Evolutionary conservation across 2,888 invertebrate genomes (phyloP), one percentile per base, ranked within the genome.

Genomic region (Dermolepida albohirtum): DNA sequence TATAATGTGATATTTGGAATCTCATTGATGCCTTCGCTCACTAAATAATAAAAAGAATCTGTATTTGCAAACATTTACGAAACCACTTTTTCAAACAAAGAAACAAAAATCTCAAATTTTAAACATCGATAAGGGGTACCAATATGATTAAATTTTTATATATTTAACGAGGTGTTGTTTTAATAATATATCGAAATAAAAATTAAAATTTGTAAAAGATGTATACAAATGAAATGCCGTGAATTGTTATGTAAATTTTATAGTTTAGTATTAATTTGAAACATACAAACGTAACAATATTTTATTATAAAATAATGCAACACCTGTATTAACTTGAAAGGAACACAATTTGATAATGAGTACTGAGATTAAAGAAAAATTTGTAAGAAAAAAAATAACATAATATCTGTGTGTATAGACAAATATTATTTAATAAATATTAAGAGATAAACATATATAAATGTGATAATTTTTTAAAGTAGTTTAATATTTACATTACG

Each of bases 381-480:
- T 59, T 14, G 5, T 10, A 16, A 29, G 4, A 47, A 22, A 6
- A 62, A 47, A 34, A 43, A 40, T 11, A 41, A 41, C n/a, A 27
- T 57, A 43, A 59, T 59, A 44, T 43, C 59, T 59, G 27, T 29
- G 47, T 62, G 59, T 62, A 34, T 62, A 62, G 59, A 17, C 41
- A 62, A 49, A 44, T 47, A 62, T 62, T 47, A 62, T 47, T 49
- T 49, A 29, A 59, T 34, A 44, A 27, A 22, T 57, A 57, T 12
- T 39, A 39, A 39, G 22, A 55, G 16, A 40, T 11, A 40, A 41
- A 55, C 14, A 59, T 62, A 62, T 27, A 62, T 62, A 47, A 62
- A 62, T 62, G 59, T 62, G 59, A 62, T 62, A 62, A 62, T 62
- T 62, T 62, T 62, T 62, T 62, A 62, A 62, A 47, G 47, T 62